Evolutionary conservation across 2,888 invertebrate species (phyloP), one percentile per base, ranked within the genome.

Genomic region (Apamea monoglypha): DNA sequence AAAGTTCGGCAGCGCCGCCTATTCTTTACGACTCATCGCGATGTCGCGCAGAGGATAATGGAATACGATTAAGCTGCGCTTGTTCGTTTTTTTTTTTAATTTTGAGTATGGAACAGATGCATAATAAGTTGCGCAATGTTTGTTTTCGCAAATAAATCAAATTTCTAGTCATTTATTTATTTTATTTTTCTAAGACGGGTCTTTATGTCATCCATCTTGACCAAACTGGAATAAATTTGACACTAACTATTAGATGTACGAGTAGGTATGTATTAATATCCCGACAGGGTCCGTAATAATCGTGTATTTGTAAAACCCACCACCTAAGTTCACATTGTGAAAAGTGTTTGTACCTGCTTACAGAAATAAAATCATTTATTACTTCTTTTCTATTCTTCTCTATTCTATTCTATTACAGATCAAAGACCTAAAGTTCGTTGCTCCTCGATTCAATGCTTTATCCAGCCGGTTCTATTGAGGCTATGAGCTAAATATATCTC

Each of bases 11-110:
- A 91, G 92, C 91, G 92, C 90, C 93, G 94, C 94, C 95, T 95
- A 96, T 96, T 95, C 95, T 96, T 96, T 96, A 96, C 96, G 96
- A 95, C 92, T 94, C 94, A 93, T 95, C 94, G 93, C 89, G 89
- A 91, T 92, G 93, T 92, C 91, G 91, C 90, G 87, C 86, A 90
- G 90, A 91, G 91, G 78, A 89, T 89, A 91, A 92, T 91, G 89
- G 90, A 88, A 89, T 84, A 87, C 81, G 78, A 75, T 87, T 85
- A 72, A 83, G 78, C 76, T 68, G 84, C 66, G 91, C 90, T 92
- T 91, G 90, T 82, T 86, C 70, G 71, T 29, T 72, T 81, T 84
- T 73, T 82, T 73, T 76, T 18, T 0, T 4, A 14, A 14, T 71
- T 56, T 66, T 59, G 4, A 2, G 0, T 29, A 1, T 47, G 6